A percentile compares a stretch with the other conserved stretches of the same genome.
These are phyloP conservation scores for Noctua janthe DNA, from an alignment of 2,888 invertebrate genomes.

Conservation along the genomic window DNA sequence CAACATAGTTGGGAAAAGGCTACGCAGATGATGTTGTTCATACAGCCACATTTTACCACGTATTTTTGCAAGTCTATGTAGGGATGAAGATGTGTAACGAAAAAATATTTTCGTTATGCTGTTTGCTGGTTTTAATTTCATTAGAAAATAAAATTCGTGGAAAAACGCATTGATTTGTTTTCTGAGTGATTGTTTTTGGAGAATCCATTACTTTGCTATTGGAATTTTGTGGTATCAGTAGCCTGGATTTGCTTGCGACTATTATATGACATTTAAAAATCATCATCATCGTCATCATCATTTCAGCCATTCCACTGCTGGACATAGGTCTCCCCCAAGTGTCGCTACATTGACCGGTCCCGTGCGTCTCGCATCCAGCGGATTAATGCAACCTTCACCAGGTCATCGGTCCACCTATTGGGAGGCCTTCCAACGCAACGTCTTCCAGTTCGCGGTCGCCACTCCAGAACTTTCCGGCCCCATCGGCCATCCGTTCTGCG, in stretches of 20 bases:
- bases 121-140: not conserved
- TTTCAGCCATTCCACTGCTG: too few species aligned
- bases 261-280: not conserved
- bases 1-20: too few species aligned
- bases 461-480: too few species aligned
- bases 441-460: too few species aligned
- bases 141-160: not conserved
- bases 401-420: too few species aligned
- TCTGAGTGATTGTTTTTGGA: not conserved
- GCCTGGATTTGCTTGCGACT: not conserved
- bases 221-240: not conserved
- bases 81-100: constrained; percentile 5
- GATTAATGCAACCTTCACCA: too few species aligned
- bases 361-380: too few species aligned
- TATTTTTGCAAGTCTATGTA: constrained; percentile 15
- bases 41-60: not conserved
- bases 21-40: not conserved
- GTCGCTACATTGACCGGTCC: too few species aligned
- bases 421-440: too few species aligned
- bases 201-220: not conserved
- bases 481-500: too few species aligned
- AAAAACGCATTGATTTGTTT: not conserved
- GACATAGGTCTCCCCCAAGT: too few species aligned
- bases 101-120: not conserved
- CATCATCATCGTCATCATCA: too few species aligned